Evolutionary conservation across 2,113 vertebrate genomes (phyloP).

Genomic region (Neoarius graeffei): DNA sequence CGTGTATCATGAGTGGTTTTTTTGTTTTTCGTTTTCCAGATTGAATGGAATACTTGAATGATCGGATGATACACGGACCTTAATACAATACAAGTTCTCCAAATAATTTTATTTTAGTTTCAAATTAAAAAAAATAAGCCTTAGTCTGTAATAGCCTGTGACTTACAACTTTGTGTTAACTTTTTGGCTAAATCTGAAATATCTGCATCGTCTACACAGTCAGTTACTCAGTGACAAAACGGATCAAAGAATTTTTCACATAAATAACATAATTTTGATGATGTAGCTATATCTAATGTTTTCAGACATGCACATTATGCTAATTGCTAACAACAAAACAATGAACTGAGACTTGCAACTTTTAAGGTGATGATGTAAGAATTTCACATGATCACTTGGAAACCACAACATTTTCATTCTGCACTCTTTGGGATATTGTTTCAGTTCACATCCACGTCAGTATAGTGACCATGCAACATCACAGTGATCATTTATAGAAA

Average conservation of each 20-base stretch:
- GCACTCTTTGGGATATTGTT: not conserved
- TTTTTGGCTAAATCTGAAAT: not conserved
- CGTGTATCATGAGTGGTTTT: too few species aligned
- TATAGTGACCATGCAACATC: not conserved
- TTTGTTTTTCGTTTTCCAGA: too few species aligned
- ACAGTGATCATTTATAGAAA: not conserved
- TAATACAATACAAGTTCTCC: not conserved
- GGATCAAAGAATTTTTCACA: not conserved
- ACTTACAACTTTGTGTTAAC: not conserved
- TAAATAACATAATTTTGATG: not conserved
- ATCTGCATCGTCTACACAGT: not conserved
- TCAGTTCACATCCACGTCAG: not conserved
- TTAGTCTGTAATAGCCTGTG: not conserved
- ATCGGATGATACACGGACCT: too few species aligned
- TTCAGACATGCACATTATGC: not conserved
- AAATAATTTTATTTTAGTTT: not conserved
- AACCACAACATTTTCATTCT: not conserved
- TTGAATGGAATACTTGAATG: too few species aligned
- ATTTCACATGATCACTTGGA: not conserved
- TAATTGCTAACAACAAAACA: not conserved
- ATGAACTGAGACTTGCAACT: not conserved
- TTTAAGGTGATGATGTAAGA: not conserved
- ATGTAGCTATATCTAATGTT: not conserved
- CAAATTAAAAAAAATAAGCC: not conserved
- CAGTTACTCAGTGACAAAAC: not conserved